Evolutionary conservation across 1,140 invertebrate species (phyloP), one percentile per base, ranked within the genome.

Genomic region (Chrysomallon squamiferum): DNA sequence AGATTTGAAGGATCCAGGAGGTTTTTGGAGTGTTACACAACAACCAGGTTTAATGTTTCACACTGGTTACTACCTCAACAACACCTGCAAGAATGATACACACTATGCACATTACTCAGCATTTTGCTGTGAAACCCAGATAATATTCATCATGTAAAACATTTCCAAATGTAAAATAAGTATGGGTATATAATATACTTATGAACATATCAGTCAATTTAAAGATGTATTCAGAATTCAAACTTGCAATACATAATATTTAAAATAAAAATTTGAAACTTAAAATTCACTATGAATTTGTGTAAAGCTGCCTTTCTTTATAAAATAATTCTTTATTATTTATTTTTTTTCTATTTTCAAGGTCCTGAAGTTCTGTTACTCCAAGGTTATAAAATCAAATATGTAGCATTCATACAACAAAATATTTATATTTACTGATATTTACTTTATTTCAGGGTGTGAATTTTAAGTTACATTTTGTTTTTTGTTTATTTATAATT

Each of bases 11-110:
- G 78, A 6, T 90, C 89, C 66, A 93, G 94, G 9, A 88, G 94
- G 63, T 87, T 66, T 49, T n/a, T 97, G 59, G 91, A 95, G 79
- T 87, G 96, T 0, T 90, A 89, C 69, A 92, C 91, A 13, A 91
- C 95, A 97, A 78, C 93, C 94, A 0, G 95, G 94, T 9, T 89
- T 97, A 11, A 94, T 96, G 77, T 91, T 98, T 72, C 97, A 97
- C 78, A 96, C 95, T 0, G 86, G 89, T 0, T 93, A 95, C 79
- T 92, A 88, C 78, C 82, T 97, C 2, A 70, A 82, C 52, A 71
- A 69, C 20, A 65, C 65, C 1, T 95, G 94, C 3, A 95, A 96
- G 86, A 82, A 85, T 1, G 90, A 90, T 13, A 86, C 85, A 0
- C 76, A 81, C 0, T 97, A 96, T 78, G 88, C 88, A 15, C 90